Evolutionary conservation across 2,888 invertebrate species (phyloP), one percentile per base, ranked within the genome.

Genomic region (Pheosia gnoma): DNA sequence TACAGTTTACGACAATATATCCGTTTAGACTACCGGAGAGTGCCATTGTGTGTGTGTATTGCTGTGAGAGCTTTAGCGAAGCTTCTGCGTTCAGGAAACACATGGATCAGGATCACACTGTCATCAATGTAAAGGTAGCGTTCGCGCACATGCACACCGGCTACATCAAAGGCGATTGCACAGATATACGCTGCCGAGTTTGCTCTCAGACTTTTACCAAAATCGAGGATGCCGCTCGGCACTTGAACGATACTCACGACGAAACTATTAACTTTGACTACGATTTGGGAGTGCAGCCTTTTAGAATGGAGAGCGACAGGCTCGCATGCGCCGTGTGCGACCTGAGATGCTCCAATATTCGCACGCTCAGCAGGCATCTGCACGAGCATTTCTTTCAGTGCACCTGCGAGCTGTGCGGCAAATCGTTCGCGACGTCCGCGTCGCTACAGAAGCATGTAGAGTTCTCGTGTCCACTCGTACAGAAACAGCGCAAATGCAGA

Each of bases 11-110:
- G 43, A 89, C 90, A 56, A 85, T 83, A 68, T 88, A 84, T 77
- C 90, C 90, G 58, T 90, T 90, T 83, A 84, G 85, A 70, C 79
- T 88, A 59, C 90, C 89, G 52, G 82, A 80, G 66, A 81, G 81
- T 71, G 65, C 77, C 51, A 81, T 90, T 78, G 81, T 87, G 57
- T 90, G 90, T 74, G 86, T 89, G 60, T 88, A 83, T 75, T 90
- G 89, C 84, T 80, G 77, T 68, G 83, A 87, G 59, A 79, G 71
- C 41, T 85, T 79, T 70, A 76, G 79, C 54, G 84, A 86, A 41
- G 71, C 60, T 58, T 67, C 67, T 51, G 70, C 56, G 52, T 83
- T 82, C 72, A 76, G 84, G 57, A 65, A 62, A 38, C 83, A 83
- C 60, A 83, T 83, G 83, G 69, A 77, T 41, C 60, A 71, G 6